Percentiles rank a stretch among this genome's conserved stretches.
phyloP scores from a whole-genome alignment of 2,797 vertebrate genomes.

The Coranthus polyacanthus region DNA sequence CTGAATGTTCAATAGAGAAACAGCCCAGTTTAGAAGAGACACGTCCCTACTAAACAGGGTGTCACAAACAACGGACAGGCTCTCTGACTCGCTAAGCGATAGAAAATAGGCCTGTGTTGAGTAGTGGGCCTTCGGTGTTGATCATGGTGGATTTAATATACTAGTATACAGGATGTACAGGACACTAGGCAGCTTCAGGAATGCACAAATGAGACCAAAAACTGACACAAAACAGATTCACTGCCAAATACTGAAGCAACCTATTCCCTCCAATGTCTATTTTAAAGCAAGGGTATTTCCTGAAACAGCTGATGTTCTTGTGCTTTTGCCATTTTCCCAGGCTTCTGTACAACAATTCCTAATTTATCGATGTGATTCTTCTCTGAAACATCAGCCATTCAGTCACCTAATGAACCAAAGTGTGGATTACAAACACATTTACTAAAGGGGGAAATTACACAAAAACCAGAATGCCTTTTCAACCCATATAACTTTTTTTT shows the following conservation, averaged over 20 bases:
- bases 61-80: conserved; percentile 51
- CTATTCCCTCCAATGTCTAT: neutral
- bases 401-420: no score
- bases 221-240: neutral
- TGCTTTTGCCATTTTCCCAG: no score
- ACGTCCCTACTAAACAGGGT: conserved; percentile 65
- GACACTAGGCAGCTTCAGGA: neutral
- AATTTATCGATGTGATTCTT: no score
- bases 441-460: no score
- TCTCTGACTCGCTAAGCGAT: conserved; percentile 23
- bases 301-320: neutral
- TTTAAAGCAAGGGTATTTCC: conserved; percentile 9
- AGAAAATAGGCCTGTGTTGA: conserved; percentile 16
- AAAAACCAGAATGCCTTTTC: no score
- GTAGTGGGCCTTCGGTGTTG: neutral
- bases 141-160: conserved; percentile 1
- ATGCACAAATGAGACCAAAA: conserved; percentile 3
- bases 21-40: conserved; percentile 81
- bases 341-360: no score
- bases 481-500: no score
- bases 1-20: conserved; percentile 83
- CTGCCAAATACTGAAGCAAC: neutral
- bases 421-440: no score
- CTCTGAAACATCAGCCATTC: no score
- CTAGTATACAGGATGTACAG: neutral